Conservation (phyloP, 2,797 vertebrate genomes). For the Spondyliosoma cantharus region DNA sequence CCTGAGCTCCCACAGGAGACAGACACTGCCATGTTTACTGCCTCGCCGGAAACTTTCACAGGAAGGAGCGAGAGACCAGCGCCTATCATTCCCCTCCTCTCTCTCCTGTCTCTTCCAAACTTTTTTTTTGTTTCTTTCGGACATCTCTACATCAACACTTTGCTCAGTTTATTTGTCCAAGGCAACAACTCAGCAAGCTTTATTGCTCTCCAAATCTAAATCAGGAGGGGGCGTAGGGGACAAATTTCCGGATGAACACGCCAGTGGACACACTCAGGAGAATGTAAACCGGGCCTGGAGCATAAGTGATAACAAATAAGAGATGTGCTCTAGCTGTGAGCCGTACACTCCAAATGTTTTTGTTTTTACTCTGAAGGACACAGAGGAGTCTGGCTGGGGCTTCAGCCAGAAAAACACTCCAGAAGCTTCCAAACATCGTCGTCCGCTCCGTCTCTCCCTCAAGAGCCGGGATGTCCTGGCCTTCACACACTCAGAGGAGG, state of each 20-base stretch:
- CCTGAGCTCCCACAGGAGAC: constrained; percentile 84
- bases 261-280: constrained; percentile 76
- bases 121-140: constrained; percentile 83
- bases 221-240: constrained; percentile 65
- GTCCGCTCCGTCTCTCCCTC: constrained; percentile 66
- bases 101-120: constrained; percentile 79
- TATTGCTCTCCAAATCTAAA: constrained; percentile 86
- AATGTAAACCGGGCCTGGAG: constrained; percentile 83
- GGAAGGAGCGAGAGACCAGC: constrained; percentile 78
- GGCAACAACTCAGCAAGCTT: constrained; percentile 90
- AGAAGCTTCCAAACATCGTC: constrained; percentile 72
- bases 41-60: constrained; percentile 90
- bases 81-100: constrained; percentile 77
- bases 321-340: constrained; percentile 76
- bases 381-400: constrained; percentile 74
- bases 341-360: constrained; percentile 78
- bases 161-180: constrained; percentile 92
- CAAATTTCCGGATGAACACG: constrained; percentile 79
- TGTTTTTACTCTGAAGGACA: constrained; percentile 77
- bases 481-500: constrained; percentile 45
- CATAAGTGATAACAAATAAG: constrained; percentile 83
- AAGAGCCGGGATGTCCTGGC: constrained; percentile 59
- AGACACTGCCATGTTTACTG: constrained; percentile 93
- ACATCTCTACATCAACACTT: constrained; percentile 95
- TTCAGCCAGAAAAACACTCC: constrained; percentile 79